A percentile compares a stretch with the other conserved stretches of the same genome.
phyloP scores from a whole-genome alignment of 2,113 vertebrate species.

The Malaclemys terrapin region DNA sequence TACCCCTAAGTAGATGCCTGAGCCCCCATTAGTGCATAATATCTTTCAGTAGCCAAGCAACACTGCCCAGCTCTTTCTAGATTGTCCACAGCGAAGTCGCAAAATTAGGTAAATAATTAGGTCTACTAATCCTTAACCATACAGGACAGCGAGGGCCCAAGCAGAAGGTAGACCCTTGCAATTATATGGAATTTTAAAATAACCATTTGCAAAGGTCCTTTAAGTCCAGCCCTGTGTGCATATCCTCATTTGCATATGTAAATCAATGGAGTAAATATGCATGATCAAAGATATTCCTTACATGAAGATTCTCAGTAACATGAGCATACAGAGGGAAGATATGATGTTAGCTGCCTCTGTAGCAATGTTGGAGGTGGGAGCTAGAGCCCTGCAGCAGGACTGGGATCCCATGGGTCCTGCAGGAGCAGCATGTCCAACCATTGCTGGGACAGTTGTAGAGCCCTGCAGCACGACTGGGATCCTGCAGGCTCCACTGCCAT shows the following conservation, averaged over 20 bases:
- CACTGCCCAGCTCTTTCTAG: neutral
- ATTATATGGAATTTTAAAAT: neutral
- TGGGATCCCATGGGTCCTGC: neutral
- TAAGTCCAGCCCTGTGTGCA: neutral
- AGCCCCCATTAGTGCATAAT: neutral
- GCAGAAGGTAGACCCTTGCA: neutral
- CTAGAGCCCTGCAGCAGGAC: neutral
- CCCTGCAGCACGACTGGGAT: neutral
- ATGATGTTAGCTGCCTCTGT: neutral
- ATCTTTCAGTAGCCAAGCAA: neutral
- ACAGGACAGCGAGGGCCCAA: neutral
- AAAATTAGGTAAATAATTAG: constrained; percentile 16
- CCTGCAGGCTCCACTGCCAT: neutral
- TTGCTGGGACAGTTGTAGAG: neutral
- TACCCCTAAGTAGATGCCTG: neutral
- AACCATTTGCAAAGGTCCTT: neutral
- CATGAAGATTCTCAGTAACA: neutral
- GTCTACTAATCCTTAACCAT: neutral
- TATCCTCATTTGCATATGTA: neutral
- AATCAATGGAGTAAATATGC: neutral
- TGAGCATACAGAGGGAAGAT: neutral
- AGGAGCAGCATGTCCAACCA: neutral
- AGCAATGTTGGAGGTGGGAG: neutral
- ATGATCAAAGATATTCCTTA: neutral
- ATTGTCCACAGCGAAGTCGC: constrained; percentile 5